Conservation (phyloP, 2,113 vertebrate species). For the Diadophis punctatus region DNA sequence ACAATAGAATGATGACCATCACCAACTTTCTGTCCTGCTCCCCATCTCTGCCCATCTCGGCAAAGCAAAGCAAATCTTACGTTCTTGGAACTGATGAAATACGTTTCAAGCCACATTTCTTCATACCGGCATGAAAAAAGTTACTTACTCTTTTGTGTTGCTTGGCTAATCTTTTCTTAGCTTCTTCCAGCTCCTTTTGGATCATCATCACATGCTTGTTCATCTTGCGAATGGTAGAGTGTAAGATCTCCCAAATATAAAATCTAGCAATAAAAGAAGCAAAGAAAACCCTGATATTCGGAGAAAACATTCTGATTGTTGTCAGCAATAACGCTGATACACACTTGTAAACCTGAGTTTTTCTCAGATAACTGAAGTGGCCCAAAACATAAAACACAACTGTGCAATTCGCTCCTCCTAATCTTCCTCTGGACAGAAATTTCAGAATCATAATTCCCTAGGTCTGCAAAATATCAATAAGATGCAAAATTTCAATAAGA, state of each 20-base stretch:
- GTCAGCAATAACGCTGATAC: background rate
- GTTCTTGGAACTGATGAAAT: background rate
- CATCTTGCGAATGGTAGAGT: slow-evolving; percentile 98
- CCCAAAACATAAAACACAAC: background rate
- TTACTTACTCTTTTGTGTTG: slow-evolving; percentile 82
- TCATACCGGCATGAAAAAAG: background rate
- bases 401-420: background rate
- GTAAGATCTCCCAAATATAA: slow-evolving; percentile 95
- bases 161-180: slow-evolving; percentile 91
- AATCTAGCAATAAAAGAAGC: slow-evolving; percentile 70
- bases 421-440: background rate
- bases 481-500: background rate
- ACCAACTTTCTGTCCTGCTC: background rate
- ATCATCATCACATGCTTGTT: slow-evolving; percentile 98
- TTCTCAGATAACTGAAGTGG: background rate
- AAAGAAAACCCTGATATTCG: background rate
- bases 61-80: background rate
- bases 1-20: background rate
- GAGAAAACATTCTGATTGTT: background rate
- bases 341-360: background rate
- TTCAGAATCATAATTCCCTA: background rate
- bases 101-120: background rate
- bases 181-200: slow-evolving; percentile 92
- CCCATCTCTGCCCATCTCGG: background rate
- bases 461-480: background rate